These are phyloP conservation scores for Trachelus stipa DNA, from an alignment of 2,888 invertebrate genomes.

Conservation along the genomic window DNA sequence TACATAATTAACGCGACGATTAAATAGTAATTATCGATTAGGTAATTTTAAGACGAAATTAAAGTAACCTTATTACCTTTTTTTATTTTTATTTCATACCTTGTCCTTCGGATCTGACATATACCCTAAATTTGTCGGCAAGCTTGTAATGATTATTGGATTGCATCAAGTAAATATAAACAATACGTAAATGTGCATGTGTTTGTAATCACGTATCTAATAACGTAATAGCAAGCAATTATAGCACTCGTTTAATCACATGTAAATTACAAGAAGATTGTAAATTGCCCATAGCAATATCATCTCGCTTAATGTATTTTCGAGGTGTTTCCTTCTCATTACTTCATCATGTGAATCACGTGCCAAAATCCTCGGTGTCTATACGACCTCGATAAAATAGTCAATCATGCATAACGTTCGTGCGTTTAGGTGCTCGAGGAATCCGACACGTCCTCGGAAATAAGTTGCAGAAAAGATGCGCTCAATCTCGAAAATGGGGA, in stretches of 20 bases:
- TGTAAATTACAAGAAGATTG: background rate
- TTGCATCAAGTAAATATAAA: background rate
- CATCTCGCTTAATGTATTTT: background rate
- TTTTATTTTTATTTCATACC: background rate
- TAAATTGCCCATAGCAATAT: background rate
- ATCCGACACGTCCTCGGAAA: conserved; percentile 69
- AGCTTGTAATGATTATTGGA: background rate
- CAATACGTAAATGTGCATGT: background rate
- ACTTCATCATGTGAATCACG: background rate
- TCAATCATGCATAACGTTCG: background rate
- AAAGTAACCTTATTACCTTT: background rate
- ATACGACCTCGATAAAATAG: background rate
- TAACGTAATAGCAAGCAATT: background rate
- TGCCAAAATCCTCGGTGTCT: background rate
- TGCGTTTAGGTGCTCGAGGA: conserved; percentile 66
- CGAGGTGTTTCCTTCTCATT: background rate
- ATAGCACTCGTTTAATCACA: background rate
- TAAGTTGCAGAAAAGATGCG: conserved; percentile 66
- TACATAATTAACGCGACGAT: background rate
- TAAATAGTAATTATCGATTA: background rate
- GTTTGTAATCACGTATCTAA: background rate
- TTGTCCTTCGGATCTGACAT: background rate
- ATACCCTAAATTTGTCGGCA: background rate
- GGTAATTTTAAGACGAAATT: background rate
- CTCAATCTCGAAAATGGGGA: conserved; percentile 63